These are phyloP conservation scores for Stictonetta naevosa DNA, from an alignment of 2,113 vertebrate species.

Conservation along the genomic window DNA sequence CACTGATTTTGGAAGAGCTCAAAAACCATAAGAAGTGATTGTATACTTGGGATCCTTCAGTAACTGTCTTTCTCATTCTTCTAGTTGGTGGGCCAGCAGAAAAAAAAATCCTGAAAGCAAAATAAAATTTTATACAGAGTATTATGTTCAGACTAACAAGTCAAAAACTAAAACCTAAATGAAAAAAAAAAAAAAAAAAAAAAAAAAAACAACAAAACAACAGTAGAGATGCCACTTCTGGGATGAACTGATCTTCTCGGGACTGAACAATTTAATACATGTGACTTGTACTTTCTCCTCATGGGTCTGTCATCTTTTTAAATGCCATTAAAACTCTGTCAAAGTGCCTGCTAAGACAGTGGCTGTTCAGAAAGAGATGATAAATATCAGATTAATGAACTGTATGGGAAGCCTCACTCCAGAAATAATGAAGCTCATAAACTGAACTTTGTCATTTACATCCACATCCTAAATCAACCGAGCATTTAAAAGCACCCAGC, in stretches of 20 bases:
- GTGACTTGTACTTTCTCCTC: background rate
- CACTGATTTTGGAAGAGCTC: background rate
- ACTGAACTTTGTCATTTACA: slow-evolving; percentile 9
- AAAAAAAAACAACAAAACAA: background rate
- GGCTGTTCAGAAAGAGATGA: slow-evolving; percentile 30
- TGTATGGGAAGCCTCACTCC: background rate
- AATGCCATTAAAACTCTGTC: slow-evolving; percentile 31
- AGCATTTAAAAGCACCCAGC: background rate
- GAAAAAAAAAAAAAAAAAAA: background rate
- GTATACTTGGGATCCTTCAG: background rate
- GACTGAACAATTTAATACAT: slow-evolving; percentile 6
- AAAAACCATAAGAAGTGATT: background rate
- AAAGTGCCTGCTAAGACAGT: slow-evolving; percentile 35
- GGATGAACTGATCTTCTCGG: background rate
- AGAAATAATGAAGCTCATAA: slow-evolving; percentile 48
- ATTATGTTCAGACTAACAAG: background rate
- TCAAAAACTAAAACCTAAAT: background rate
- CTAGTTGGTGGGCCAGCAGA: background rate
- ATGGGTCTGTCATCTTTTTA: background rate
- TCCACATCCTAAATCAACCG: slow-evolving; percentile 27
- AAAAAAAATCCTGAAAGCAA: background rate
- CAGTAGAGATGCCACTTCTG: background rate
- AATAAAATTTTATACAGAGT: background rate
- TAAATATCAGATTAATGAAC: slow-evolving; percentile 53
- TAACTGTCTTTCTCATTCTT: background rate